These are phyloP conservation scores for Caradrina kadenii DNA, from an alignment of 2,888 invertebrate species.

Conservation along the genomic window DNA sequence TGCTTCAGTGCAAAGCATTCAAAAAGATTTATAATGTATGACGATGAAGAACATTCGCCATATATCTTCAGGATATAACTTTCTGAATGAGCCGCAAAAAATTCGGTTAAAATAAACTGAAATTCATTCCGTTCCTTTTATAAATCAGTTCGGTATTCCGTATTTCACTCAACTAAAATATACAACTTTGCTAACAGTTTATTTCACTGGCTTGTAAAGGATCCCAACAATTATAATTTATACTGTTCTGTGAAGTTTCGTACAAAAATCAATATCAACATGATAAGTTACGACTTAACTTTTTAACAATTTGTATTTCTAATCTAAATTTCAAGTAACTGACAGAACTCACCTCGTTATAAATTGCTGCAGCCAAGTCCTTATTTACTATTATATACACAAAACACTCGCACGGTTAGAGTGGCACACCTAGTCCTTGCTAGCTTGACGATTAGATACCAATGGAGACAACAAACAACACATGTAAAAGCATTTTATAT, in stretches of 20 bases:
- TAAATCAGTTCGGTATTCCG: conserved; percentile 13
- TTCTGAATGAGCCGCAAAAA: conserved; percentile 21
- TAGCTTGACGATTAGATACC: conserved; percentile 49
- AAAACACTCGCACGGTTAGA: conserved; percentile 61
- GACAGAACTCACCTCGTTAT: conserved; percentile 53
- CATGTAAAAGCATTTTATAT: conserved; percentile 56
- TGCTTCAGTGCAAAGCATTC: conserved; percentile 44
- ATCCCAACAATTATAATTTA: conserved; percentile 32
- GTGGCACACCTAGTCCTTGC: conserved; percentile 51
- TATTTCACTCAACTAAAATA: conserved; percentile 29
- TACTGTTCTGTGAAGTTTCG: conserved; percentile 13
- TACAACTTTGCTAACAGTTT: conserved; percentile 31
- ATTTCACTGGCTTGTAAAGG: conserved; percentile 13
- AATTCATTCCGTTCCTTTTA: conserved; percentile 12
- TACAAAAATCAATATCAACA: conserved; percentile 25
- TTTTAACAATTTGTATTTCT: conserved; percentile 18
- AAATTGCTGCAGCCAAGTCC: conserved; percentile 35
- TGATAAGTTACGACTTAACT: conserved; percentile 21
- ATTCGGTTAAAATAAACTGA: conserved; percentile 26
- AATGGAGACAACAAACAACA: conserved; percentile 55
- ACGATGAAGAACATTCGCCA: conserved; percentile 45
- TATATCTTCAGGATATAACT: conserved; percentile 42
- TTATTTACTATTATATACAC: conserved; percentile 55
- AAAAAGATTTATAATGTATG: conserved; percentile 56
- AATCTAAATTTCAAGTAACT: conserved; percentile 11